A percentile compares a stretch with the other conserved stretches of the same genome.
Conservation (phyloP, 1,140 invertebrate genomes). For the Caerostris darwini region DNA sequence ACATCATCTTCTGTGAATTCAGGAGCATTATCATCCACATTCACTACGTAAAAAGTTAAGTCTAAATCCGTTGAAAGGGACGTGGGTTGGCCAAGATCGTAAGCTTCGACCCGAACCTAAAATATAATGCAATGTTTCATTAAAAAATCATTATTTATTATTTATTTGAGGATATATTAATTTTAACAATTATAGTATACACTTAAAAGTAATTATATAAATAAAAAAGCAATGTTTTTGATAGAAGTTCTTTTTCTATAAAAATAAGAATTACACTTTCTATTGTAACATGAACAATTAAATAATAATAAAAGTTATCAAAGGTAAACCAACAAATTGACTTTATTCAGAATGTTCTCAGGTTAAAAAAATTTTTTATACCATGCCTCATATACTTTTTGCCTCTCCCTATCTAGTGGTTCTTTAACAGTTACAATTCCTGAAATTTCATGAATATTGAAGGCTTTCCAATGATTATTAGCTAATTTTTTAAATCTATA, state of each 20-base stretch:
- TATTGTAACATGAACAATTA: background rate
- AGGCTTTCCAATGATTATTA: conserved; percentile 90
- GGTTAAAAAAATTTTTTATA: background rate
- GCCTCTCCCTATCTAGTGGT: conserved; percentile 89
- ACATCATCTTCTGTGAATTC: conserved; percentile 88
- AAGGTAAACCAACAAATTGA: too few species aligned
- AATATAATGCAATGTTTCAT: background rate
- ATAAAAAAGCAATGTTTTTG: background rate
- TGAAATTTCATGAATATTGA: conserved; percentile 89
- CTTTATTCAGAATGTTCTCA: too few species aligned
- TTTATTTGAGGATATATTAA: too few species aligned
- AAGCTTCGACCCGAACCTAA: conserved; percentile 90
- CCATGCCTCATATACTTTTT: conserved; percentile 92
- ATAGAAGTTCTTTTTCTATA: background rate
- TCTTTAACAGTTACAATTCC: conserved; percentile 88
- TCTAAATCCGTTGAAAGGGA: conserved; percentile 93
- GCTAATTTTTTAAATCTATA: conserved; percentile 92
- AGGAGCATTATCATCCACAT: conserved; percentile 94
- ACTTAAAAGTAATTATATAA: background rate
- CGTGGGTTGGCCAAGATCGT: conserved; percentile 89
- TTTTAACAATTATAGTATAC: too few species aligned
- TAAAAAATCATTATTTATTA: too few species aligned
- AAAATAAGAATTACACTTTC: background rate
- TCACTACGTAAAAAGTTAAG: conserved; percentile 93
- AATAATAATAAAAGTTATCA: too few species aligned